Conservation (phyloP, 2,113 vertebrate species). For the Toxotes jaculatrix region DNA sequence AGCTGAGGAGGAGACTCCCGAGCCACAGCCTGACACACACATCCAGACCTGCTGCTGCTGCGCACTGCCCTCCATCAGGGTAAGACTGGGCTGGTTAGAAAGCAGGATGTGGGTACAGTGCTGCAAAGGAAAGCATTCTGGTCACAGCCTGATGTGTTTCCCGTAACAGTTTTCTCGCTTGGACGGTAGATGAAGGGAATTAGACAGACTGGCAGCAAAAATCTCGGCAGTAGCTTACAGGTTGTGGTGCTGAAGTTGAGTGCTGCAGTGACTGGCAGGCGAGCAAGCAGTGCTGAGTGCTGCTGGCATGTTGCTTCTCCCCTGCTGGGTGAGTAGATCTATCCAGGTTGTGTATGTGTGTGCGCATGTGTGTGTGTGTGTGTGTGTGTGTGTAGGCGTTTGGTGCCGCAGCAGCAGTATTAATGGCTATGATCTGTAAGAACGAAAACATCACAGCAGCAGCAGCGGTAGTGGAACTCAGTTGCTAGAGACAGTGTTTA, state of each 20-base stretch:
- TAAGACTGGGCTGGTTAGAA: conserved; percentile 55
- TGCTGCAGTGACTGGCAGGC: conserved; percentile 68
- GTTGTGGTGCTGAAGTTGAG: conserved; percentile 76
- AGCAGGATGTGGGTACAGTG: conserved; percentile 61
- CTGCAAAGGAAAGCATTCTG: conserved; percentile 56
- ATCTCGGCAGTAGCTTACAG: conserved; percentile 65
- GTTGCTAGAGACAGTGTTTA: conserved; percentile 57
- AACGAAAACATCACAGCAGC: conserved; percentile 65
- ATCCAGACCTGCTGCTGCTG: conserved; percentile 70
- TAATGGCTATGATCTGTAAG: conserved; percentile 81
- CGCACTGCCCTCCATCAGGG: conserved; percentile 77
- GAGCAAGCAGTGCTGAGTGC: conserved; percentile 59
- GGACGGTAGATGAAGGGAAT: conserved; percentile 38
- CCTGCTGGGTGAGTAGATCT: conserved; percentile 79
- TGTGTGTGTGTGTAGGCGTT: conserved; percentile 60
- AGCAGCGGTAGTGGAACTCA: conserved; percentile 52
- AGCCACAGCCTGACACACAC: conserved; percentile 58
- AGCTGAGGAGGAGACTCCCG: conserved; percentile 75
- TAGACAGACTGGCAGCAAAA: conserved; percentile 43
- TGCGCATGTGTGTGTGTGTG: conserved; percentile 49
- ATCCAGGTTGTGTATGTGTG: conserved; percentile 60
- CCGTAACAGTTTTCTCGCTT: conserved; percentile 40
- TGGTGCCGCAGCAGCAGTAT: conserved; percentile 75
- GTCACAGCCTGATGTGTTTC: conserved; percentile 45
- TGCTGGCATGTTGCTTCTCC: conserved; percentile 76